phyloP scores from a whole-genome alignment of 2,888 invertebrate species.

The Drosophila monieri region DNA sequence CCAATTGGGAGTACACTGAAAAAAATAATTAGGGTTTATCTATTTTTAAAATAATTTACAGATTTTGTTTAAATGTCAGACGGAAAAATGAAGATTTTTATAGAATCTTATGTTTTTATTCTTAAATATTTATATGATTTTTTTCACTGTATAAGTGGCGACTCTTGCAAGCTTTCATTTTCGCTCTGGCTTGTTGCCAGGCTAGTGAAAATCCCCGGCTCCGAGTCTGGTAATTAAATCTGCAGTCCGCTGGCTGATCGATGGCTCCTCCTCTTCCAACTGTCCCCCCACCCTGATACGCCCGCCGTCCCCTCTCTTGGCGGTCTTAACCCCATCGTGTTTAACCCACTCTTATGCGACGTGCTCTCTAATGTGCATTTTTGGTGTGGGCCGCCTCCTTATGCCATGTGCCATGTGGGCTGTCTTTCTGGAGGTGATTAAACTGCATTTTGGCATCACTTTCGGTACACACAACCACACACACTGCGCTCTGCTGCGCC shows the following conservation, averaged over 20 bases:
- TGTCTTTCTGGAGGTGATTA: slow-evolving; percentile 69
- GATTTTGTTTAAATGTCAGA: too few relatives aligned
- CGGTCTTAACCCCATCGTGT: slow-evolving; percentile 8
- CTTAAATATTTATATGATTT: not conserved
- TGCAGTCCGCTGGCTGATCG: slow-evolving; percentile 66
- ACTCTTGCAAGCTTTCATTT: slow-evolving; percentile 59
- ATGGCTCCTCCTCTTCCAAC: slow-evolving; percentile 35
- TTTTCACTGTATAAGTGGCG: slow-evolving; percentile 3
- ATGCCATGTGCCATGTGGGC: slow-evolving; percentile 40
- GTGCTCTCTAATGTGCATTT: slow-evolving; percentile 50
- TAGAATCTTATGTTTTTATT: not conserved
- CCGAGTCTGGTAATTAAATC: slow-evolving; percentile 67
- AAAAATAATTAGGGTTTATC: not conserved
- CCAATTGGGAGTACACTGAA: slow-evolving; percentile 42
- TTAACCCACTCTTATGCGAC: slow-evolving; percentile 15
- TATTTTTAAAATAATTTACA: too few relatives aligned
- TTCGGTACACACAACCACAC: slow-evolving; percentile 23
- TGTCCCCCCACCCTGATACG: slow-evolving; percentile 5
- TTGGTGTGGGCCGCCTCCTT: slow-evolving; percentile 43
- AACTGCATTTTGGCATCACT: slow-evolving; percentile 75
- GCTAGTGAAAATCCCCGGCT: slow-evolving; percentile 64
- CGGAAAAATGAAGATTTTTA: too few relatives aligned
- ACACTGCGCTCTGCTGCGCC: slow-evolving; percentile 20
- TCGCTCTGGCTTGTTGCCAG: slow-evolving; percentile 60
- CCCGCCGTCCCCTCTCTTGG: not conserved